Base-by-base conservation (phyloP, 2,797 vertebrate species). In the Pseudomugil tenellus region DNA sequence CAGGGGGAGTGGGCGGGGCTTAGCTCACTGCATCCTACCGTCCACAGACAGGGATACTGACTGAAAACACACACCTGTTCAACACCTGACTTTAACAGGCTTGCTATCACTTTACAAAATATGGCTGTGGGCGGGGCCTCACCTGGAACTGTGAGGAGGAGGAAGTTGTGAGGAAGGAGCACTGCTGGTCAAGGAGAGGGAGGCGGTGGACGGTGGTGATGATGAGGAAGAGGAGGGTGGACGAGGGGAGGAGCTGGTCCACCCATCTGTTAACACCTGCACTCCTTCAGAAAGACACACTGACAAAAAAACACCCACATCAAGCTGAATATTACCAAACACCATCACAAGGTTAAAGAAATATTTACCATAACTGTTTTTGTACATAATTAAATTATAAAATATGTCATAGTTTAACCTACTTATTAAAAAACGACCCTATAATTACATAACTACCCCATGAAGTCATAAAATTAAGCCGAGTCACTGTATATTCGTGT, bases 11-110 rank as follows among this genome's bases (percentile, higher is more conserved):
- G 84, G 80, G 95, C 91, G 66, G 91, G 92, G 63, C 93, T 95
- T 14, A 95, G 85, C 1, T 94, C 90, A 3, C 90, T 81, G 67
- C 94, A 96, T 76, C 95, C 95, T 64, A 96, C 92, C 2, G 96
- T 94, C 97, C 97, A 98, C 70, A 98, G 92, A 85, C 95, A 97
- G 0, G 96, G 95, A 54, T 95, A 96, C 85, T 96, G 95, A 89
- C 97, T 98, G 91, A 51, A 88, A 49, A 83, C 2, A 78, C 9
- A 67, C 2, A 52, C 2, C 2, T 11, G 3, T 11, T 53, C 1
- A 48, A n/a, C 43, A 31, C 19, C 17, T 14, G 51, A 35, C 34
- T 26, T 34, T 48, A 35, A 1, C 4, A n/a, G 34, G 34, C 34
- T 35, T 0, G 3, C 13, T 35, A 14, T 26, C 17, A 4, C 12